A percentile compares a stretch with the other conserved stretches of the same genome.
phyloP scores from a whole-genome alignment of 2,113 vertebrate genomes.

The Gyps fulvus region DNA sequence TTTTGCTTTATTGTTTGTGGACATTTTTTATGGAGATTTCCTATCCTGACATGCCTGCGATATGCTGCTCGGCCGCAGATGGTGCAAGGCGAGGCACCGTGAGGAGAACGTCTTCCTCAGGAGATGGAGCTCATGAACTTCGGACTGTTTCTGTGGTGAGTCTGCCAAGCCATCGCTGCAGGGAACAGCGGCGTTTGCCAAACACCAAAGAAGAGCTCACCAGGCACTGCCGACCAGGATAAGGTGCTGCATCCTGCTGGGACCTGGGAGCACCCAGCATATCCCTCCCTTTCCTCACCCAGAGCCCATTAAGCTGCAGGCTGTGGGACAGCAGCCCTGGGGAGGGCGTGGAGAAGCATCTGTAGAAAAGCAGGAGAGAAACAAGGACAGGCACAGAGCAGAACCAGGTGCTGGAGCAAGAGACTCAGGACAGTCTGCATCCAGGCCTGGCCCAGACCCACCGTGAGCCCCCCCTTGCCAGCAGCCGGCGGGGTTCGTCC shows the following conservation, averaged over 20 bases:
- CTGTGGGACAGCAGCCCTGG: neutral
- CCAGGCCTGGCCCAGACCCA: neutral
- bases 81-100: rapidly evolving
- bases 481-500: rapidly evolving
- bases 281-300: neutral
- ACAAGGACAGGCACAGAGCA: rapidly evolving
- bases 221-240: rapidly evolving
- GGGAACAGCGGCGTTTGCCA: neutral
- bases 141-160: neutral
- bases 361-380: neutral
- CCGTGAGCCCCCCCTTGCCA: rapidly evolving
- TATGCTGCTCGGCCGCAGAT: neutral
- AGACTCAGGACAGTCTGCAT: neutral
- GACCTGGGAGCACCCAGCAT: neutral
- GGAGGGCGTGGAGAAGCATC: neutral
- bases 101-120: neutral
- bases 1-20: neutral
- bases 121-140: neutral
- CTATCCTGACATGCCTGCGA: neutral
- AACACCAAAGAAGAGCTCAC: neutral
- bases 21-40: constrained; percentile 1
- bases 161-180: neutral
- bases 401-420: rapidly evolving
- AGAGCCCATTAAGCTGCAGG: rapidly evolving
- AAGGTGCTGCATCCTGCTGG: neutral